phyloP scores from a whole-genome alignment of 2,113 vertebrate genomes.

The Proterorhinus semilunaris region DNA sequence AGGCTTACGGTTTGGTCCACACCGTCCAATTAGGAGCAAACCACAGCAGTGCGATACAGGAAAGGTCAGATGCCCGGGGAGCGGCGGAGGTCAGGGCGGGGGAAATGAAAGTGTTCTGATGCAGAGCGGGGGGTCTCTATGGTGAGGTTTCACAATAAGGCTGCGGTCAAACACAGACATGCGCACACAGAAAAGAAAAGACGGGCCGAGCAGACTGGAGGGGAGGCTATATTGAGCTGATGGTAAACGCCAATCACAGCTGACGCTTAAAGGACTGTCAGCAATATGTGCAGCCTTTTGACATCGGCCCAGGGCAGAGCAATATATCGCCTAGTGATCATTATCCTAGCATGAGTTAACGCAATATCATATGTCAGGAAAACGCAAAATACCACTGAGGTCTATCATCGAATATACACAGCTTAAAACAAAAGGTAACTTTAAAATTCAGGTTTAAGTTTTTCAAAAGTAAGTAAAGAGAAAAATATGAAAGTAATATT shows the following conservation, averaged over 20 bases:
- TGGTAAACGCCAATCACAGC: neutral
- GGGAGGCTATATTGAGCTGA: neutral
- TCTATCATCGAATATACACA: no score
- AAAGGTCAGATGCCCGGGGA: conserved; percentile 5
- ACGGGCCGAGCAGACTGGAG: neutral
- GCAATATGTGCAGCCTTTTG: neutral
- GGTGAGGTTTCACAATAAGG: conserved; percentile 1
- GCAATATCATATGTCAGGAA: no score
- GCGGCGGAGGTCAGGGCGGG: neutral
- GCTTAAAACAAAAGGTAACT: no score
- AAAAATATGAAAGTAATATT: no score
- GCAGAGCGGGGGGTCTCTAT: neutral
- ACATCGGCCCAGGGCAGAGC: no score
- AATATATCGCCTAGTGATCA: no score
- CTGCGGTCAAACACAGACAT: neutral
- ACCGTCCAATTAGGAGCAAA: neutral
- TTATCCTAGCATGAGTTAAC: no score
- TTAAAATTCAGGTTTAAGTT: no score
- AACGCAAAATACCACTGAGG: no score
- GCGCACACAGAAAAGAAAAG: neutral
- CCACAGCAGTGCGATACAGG: neutral
- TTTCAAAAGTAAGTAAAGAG: no score
- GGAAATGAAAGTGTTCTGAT: neutral
- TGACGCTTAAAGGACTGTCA: neutral
- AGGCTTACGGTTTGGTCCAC: neutral